phyloP scores from a whole-genome alignment of 92 coral and sea anemone genomes.

The Zoanthus sociatus region DNA sequence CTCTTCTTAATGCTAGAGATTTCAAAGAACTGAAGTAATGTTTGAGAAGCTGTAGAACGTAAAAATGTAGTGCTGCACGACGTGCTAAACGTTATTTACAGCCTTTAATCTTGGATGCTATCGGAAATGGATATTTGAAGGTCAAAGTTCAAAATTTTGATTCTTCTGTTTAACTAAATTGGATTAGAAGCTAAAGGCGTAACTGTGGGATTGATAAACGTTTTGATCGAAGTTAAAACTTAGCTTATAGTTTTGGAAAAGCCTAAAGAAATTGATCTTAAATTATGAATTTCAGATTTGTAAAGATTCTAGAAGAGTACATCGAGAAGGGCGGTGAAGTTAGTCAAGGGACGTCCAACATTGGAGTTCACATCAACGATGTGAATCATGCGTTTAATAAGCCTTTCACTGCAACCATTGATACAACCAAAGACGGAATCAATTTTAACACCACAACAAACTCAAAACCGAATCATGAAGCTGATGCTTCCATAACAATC shows the following conservation, averaged over 20 bases:
- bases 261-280: not conserved
- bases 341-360: conserved; percentile 79
- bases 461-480: conserved; percentile 47
- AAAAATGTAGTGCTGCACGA: too few species aligned
- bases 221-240: too few species aligned
- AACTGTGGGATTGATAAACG: too few species aligned
- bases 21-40: too few species aligned
- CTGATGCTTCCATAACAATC: conserved; percentile 69
- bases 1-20: too few species aligned
- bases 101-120: too few species aligned
- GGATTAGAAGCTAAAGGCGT: too few species aligned
- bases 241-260: not conserved
- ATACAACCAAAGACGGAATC: conserved; percentile 60
- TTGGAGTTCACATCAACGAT: conserved; percentile 71
- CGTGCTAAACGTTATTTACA: too few species aligned
- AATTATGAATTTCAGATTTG: conserved; percentile 68
- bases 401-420: conserved; percentile 56
- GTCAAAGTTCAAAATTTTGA: too few species aligned
- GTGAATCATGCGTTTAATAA: conserved; percentile 46
- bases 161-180: too few species aligned
- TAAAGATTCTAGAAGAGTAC: conserved; percentile 84
- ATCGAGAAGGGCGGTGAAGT: conserved; percentile 92
- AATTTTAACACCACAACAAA: conserved; percentile 66
- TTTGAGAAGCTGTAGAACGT: too few species aligned
- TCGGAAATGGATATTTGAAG: too few species aligned